Evolutionary conservation across 2,888 invertebrate species (phyloP).

Genomic region (Tetropium fuscum): DNA sequence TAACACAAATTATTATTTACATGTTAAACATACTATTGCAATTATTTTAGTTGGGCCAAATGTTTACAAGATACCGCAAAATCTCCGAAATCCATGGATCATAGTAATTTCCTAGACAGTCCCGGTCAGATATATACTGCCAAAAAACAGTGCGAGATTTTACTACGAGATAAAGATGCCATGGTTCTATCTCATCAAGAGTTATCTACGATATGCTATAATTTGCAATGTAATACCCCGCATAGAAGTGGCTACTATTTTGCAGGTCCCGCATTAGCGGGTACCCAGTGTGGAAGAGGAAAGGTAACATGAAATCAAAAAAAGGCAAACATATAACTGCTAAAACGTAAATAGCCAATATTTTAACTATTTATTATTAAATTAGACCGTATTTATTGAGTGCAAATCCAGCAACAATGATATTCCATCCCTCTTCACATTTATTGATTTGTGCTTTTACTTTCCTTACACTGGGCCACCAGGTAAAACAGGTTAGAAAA

Average conservation of each 20-base stretch:
- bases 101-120: constrained; percentile 72
- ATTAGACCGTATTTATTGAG: too few species aligned
- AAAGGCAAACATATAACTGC: too few species aligned
- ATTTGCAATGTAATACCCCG: constrained; percentile 79
- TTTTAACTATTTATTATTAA: too few species aligned
- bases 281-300: constrained; percentile 77
- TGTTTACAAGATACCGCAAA: constrained; percentile 74
- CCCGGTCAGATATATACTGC: constrained; percentile 80
- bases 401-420: too few species aligned
- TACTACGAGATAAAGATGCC: constrained; percentile 78
- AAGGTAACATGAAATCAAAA: too few species aligned
- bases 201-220: constrained; percentile 71
- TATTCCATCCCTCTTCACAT: too few species aligned
- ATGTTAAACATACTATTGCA: not conserved
- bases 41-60: constrained; percentile 70
- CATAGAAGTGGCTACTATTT: constrained; percentile 80
- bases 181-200: constrained; percentile 65
- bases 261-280: constrained; percentile 86
- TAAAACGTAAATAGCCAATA: too few species aligned
- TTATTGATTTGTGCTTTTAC: too few species aligned
- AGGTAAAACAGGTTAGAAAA: too few species aligned
- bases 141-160: constrained; percentile 80
- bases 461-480: too few species aligned
- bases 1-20: too few species aligned
- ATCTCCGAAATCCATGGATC: constrained; percentile 69